A percentile compares a stretch with the other conserved stretches of the same genome.
Evolutionary conservation across 2,888 invertebrate genomes (phyloP).

Genomic region (Melanostoma mellinum): DNA sequence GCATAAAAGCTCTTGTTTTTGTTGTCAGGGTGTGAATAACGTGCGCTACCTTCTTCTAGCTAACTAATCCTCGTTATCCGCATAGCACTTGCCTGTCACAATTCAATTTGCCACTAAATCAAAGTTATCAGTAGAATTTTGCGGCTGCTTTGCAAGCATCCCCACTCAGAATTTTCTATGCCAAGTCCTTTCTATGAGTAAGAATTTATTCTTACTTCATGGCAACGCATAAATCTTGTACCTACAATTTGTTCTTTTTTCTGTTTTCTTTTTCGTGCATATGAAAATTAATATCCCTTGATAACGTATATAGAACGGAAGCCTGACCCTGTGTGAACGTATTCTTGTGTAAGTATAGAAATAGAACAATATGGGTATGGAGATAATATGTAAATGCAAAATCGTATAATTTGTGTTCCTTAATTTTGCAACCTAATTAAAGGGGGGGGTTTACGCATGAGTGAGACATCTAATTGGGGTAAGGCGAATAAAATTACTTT

Average conservation of each 20-base stretch:
- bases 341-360: not conserved
- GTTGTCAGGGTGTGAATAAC: not conserved
- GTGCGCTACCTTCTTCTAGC: slow-evolving; percentile 37
- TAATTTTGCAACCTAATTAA: slow-evolving; percentile 61
- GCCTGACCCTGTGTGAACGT: not conserved
- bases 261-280: not conserved
- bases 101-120: slow-evolving; percentile 51
- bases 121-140: slow-evolving; percentile 57
- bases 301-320: not conserved
- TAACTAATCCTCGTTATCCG: slow-evolving; percentile 18
- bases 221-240: slow-evolving; percentile 19
- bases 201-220: slow-evolving; percentile 19
- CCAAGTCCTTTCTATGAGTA: not conserved
- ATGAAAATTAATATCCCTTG: slow-evolving; percentile 9
- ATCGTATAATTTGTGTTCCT: slow-evolving; percentile 44
- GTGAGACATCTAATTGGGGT: slow-evolving; percentile 42
- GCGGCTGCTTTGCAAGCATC: slow-evolving; percentile 21
- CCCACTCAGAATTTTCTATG: not conserved
- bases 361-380: not conserved
- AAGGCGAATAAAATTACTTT: slow-evolving; percentile 39
- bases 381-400: slow-evolving; percentile 40
- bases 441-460: slow-evolving; percentile 43
- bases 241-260: slow-evolving; percentile 3
- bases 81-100: slow-evolving; percentile 12
- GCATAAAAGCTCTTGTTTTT: too few species aligned